Evolutionary conservation across 2,888 invertebrate species (phyloP).

Genomic region (Mamestra brassicae): DNA sequence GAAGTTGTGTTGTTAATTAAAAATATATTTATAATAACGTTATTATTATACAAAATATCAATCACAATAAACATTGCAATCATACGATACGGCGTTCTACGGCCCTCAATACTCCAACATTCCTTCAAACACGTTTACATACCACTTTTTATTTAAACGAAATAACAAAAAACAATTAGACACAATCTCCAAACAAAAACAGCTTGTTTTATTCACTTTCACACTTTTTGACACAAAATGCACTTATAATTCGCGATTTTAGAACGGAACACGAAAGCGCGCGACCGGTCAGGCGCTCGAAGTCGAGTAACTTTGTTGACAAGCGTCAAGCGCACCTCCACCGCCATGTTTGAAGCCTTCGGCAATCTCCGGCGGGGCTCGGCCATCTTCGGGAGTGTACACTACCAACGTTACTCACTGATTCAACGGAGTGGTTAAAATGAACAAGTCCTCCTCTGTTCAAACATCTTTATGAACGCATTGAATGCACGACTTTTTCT

Average conservation of each 20-base stretch:
- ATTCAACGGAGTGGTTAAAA: constrained; percentile 61
- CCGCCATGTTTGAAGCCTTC: constrained; percentile 86
- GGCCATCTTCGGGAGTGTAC: constrained; percentile 71
- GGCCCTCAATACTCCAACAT: constrained; percentile 73
- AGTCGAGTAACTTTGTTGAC: constrained; percentile 88
- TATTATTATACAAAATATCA: constrained; percentile 16
- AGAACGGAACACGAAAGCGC: constrained; percentile 71
- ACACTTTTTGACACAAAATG: constrained; percentile 70
- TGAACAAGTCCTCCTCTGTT: constrained; percentile 63
- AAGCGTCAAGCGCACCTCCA: constrained; percentile 82
- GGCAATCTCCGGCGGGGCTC: constrained; percentile 79
- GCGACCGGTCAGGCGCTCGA: constrained; percentile 77
- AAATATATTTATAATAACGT: neutral
- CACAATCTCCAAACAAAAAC: constrained; percentile 60
- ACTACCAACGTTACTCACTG: constrained; percentile 61
- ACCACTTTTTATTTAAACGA: constrained; percentile 66
- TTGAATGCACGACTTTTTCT: constrained; percentile 22
- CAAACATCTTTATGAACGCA: constrained; percentile 44
- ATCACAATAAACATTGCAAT: constrained; percentile 42
- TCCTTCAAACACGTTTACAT: constrained; percentile 68
- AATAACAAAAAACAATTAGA: constrained; percentile 56
- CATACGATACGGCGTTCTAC: constrained; percentile 42
- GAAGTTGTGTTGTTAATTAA: neutral
- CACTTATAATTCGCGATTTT: constrained; percentile 71
- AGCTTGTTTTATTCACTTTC: constrained; percentile 73